Base-by-base conservation (phyloP, 2,113 vertebrate species). In the Heloderma charlesbogerti region DNA sequence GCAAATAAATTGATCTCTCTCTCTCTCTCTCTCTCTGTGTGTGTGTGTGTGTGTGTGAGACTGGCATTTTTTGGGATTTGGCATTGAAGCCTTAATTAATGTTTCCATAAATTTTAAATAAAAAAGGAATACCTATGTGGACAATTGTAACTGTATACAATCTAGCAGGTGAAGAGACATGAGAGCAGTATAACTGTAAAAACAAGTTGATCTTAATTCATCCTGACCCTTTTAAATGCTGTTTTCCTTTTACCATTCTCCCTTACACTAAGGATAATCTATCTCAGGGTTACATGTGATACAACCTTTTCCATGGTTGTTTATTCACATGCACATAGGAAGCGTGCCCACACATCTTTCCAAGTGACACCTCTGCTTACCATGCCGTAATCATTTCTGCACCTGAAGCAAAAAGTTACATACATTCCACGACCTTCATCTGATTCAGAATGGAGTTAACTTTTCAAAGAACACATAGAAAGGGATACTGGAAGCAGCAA, bases 1-100 rank as follows among this genome's bases (percentile, higher is more conserved):
- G 27, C 69, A 54, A 80, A 80, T 16, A 51, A 60, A 92, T 89
- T 85, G 88, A 2, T n/a, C n/a, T n/a, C n/a, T n/a, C n/a, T n/a
- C n/a, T n/a, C n/a, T n/a, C n/a, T n/a, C n/a, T n/a, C n/a, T n/a
- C n/a, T 84, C 37, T 3, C 74, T 54, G 88, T 94, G 84, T 67
- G 80, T 48, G 48, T 48, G 48, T 48, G 48, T 54, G 51, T 54
- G 51, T 7, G 20, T 20, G 31, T 1, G 15, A 60, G 66, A 5
- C 27, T 89, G 18, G 1, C 40, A 45, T 69, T 69, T 40, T 34
- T 69, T 12, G 34, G 12, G 27, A 67, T 84, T 67, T 45, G 83
- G 60, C 37, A 66, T 29, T 67, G 37, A 15, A 43, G 25, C 27
- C 25, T 10, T 15, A 29, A 66, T 40, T 43, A 27, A 60, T 13